Percentiles rank a stretch among this genome's conserved stretches.
Evolutionary conservation across 2,888 invertebrate genomes (phyloP).

Genomic region (Tenthredo mesomela): DNA sequence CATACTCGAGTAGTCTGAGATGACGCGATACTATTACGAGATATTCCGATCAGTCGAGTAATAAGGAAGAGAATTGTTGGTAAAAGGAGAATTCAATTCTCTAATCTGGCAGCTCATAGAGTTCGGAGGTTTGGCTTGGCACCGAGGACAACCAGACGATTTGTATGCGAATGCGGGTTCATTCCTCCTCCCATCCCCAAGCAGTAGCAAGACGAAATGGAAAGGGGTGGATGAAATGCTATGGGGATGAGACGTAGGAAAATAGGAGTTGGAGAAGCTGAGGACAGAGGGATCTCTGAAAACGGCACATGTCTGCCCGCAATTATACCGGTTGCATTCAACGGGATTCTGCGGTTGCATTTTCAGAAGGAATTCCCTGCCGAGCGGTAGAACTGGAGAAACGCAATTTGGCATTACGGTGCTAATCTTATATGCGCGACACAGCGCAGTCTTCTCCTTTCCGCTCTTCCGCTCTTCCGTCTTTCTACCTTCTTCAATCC

Average conservation of each 20-base stretch:
- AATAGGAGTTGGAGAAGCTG: neutral
- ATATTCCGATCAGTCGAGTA: slow-evolving; percentile 24
- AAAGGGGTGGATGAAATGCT: neutral
- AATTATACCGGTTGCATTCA: slow-evolving; percentile 46
- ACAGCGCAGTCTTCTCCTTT: neutral
- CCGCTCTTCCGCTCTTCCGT: neutral
- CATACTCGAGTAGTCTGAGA: neutral
- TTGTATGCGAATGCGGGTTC: slow-evolving; percentile 44
- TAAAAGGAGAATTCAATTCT: slow-evolving; percentile 48
- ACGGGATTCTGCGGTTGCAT: slow-evolving; percentile 44
- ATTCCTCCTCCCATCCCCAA: slow-evolving; percentile 24
- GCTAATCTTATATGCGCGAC: slow-evolving; percentile 50
- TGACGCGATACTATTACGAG: slow-evolving; percentile 25
- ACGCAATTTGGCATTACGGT: slow-evolving; percentile 48
- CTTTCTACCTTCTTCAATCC: neutral
- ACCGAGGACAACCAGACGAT: slow-evolving; percentile 45
- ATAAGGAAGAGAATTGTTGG: slow-evolving; percentile 31
- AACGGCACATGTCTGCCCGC: slow-evolving; percentile 49
- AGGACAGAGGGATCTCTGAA: slow-evolving; percentile 41
- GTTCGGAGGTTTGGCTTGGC: slow-evolving; percentile 42
- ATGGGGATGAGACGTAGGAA: slow-evolving; percentile 3
- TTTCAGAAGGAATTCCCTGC: slow-evolving; percentile 37
- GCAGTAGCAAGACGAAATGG: slow-evolving; percentile 5
- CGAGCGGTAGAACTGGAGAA: slow-evolving; percentile 1
- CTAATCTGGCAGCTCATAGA: slow-evolving; percentile 46